These are phyloP conservation scores for Chironomus riparius DNA, from an alignment of 2,888 invertebrate species.

Conservation along the genomic window DNA sequence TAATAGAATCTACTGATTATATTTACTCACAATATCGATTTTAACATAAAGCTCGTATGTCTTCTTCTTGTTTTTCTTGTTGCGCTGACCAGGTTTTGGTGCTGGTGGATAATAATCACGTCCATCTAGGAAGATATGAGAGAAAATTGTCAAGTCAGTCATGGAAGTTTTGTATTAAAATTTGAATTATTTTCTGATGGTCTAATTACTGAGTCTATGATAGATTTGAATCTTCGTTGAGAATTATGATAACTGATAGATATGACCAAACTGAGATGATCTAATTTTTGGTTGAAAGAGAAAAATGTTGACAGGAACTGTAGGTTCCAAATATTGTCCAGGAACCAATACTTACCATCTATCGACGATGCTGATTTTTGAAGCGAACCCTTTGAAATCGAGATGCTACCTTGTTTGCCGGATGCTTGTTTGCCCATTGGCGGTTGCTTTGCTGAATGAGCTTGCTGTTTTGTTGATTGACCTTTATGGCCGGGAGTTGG, in stretches of 20 bases:
- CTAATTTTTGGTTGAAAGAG: no score
- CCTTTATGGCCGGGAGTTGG: slow-evolving; percentile 49
- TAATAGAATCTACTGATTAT: neutral
- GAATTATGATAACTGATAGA: no score
- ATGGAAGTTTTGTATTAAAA: no score
- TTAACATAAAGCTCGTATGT: slow-evolving; percentile 71
- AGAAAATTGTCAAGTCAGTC: neutral
- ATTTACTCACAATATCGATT: slow-evolving; percentile 63
- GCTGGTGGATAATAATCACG: slow-evolving; percentile 28
- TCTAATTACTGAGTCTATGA: neutral
- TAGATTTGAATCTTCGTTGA: no score
- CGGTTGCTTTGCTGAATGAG: slow-evolving; percentile 44
- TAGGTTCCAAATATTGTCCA: no score
- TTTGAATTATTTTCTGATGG: slow-evolving; percentile 27
- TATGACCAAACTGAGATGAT: no score
- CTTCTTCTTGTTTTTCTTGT: slow-evolving; percentile 65
- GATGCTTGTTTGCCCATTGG: slow-evolving; percentile 53
- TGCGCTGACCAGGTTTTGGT: slow-evolving; percentile 32
- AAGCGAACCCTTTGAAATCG: slow-evolving; percentile 16
- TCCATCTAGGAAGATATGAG: neutral
- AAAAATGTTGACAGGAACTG: neutral
- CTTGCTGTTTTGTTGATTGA: slow-evolving; percentile 52
- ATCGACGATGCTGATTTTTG: slow-evolving; percentile 8
- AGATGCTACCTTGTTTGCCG: slow-evolving; percentile 46
- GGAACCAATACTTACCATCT: neutral